Conservation (phyloP, 2,113 vertebrate genomes). For the Toxostoma redivivum region DNA sequence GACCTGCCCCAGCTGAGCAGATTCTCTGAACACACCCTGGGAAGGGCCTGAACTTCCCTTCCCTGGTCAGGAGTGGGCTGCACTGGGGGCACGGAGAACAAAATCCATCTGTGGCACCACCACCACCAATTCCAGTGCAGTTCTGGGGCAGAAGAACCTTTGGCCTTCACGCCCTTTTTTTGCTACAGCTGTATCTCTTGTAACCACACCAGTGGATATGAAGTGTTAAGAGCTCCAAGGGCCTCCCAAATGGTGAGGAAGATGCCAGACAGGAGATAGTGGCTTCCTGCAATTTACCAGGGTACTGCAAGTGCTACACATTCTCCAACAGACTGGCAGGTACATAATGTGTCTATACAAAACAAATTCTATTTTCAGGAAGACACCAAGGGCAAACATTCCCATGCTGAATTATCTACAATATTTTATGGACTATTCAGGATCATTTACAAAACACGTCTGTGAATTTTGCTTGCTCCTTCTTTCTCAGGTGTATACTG, state of each 20-base stretch:
- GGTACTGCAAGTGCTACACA: neutral
- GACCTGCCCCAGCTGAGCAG: neutral
- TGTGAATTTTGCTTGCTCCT: neutral
- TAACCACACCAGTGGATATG: neutral
- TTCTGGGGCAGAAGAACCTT: neutral
- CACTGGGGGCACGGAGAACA: accelerated
- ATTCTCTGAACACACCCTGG: neutral
- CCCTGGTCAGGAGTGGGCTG: accelerated
- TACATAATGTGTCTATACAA: neutral
- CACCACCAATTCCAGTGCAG: no score
- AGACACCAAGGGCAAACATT: neutral
- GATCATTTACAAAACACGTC: neutral
- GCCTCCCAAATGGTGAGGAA: neutral
- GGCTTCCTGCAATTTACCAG: neutral
- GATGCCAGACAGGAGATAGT: neutral
- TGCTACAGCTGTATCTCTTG: neutral
- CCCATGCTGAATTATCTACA: neutral
- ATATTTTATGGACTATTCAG: neutral
- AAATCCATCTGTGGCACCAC: neutral
- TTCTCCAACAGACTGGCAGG: neutral
- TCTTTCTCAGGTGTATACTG: neutral
- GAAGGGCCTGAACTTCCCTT: neutral
- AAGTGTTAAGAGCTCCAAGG: neutral
- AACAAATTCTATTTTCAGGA: neutral
- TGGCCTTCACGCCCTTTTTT: neutral